Evolutionary conservation across 2,113 vertebrate species (phyloP).

Genomic region (Natator depressus): DNA sequence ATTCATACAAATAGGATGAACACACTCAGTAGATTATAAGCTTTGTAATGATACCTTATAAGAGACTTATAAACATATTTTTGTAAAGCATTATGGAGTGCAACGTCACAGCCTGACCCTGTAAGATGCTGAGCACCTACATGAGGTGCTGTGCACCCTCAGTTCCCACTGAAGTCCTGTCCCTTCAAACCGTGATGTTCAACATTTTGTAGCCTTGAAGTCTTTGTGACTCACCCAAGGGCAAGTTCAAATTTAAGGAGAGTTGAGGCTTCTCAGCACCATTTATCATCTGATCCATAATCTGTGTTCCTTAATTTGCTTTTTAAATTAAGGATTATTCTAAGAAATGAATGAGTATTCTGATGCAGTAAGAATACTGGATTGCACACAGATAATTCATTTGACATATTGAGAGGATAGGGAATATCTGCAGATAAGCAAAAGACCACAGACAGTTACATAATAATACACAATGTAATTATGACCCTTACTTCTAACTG

Average conservation of each 20-base stretch:
- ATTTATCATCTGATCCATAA: background rate
- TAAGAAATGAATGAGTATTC: background rate
- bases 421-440: conserved; percentile 23
- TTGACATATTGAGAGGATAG: background rate
- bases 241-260: background rate
- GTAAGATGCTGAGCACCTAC: background rate
- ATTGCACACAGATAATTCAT: background rate
- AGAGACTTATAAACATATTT: too few species aligned
- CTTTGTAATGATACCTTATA: too few species aligned
- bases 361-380: background rate
- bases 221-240: background rate
- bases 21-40: too few species aligned
- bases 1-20: too few species aligned
- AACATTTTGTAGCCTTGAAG: background rate
- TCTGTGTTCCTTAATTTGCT: conserved; percentile 5
- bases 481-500: background rate
- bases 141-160: background rate
- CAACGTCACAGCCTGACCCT: too few species aligned
- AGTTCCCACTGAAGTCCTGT: background rate
- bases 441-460: conserved; percentile 13
- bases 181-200: background rate
- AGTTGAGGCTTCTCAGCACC: background rate
- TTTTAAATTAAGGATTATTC: background rate
- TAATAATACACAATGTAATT: background rate
- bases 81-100: too few species aligned